These are phyloP conservation scores for Sceliomorpha sp. DNA, from an alignment of 2,888 invertebrate species.

Conservation along the genomic window DNA sequence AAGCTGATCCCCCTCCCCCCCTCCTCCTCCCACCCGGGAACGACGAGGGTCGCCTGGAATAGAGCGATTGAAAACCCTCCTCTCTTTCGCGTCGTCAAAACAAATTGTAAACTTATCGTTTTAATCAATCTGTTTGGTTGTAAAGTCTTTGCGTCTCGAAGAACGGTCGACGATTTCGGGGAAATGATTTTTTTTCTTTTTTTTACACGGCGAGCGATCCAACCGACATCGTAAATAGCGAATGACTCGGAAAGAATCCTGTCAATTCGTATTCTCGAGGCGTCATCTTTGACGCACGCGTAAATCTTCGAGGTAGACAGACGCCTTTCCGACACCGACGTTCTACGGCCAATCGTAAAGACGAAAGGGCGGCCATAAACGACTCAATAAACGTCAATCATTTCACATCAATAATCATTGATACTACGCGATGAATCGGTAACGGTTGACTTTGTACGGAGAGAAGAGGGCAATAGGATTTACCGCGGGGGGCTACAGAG, in stretches of 20 bases:
- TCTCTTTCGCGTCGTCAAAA: constrained; percentile 3
- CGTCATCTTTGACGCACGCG: constrained; percentile 38
- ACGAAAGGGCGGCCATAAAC: constrained; percentile 40
- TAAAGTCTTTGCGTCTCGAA: background rate
- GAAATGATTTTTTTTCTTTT: constrained; percentile 9
- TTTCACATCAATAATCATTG: constrained; percentile 44
- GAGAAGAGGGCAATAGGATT: no score
- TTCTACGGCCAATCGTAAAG: constrained; percentile 39
- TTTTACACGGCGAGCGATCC: constrained; percentile 16
- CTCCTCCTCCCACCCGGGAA: no score
- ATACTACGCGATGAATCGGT: constrained; percentile 11
- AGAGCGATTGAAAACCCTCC: background rate
- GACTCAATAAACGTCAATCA: constrained; percentile 48
- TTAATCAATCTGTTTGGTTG: constrained; percentile 9
- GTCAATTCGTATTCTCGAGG: constrained; percentile 29
- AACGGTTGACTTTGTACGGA: no score
- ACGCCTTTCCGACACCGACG: constrained; percentile 27
- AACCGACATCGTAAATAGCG: constrained; percentile 22
- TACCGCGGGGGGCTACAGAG: no score
- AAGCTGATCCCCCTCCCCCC: no score
- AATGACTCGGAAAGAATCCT: constrained; percentile 5
- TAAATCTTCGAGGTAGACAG: constrained; percentile 41
- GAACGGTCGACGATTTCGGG: constrained; percentile 4
- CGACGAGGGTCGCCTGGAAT: no score
- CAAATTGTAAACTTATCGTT: constrained; percentile 8